Evolutionary conservation across 2,888 invertebrate species (phyloP).

Genomic region (Morpho helenor): DNA sequence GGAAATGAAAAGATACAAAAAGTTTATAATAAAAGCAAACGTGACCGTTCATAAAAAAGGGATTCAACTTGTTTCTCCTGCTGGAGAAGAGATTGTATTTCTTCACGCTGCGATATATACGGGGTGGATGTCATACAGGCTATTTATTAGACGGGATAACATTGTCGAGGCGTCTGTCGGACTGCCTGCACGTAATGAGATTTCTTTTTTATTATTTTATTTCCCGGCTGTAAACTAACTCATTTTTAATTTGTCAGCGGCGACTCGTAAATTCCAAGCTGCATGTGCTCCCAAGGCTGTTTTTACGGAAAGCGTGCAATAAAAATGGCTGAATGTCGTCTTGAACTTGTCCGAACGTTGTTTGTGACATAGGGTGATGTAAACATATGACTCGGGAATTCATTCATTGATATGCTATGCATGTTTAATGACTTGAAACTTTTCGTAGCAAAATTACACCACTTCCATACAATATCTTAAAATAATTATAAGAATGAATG

Average conservation of each 20-base stretch:
- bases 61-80: conserved; percentile 61
- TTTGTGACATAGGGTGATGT: conserved; percentile 18
- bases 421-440: background rate
- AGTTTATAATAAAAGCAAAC: conserved; percentile 51
- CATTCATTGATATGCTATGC: background rate
- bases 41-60: conserved; percentile 61
- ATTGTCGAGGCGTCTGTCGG: conserved; percentile 55
- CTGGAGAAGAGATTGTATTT: conserved; percentile 63
- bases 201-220: conserved; percentile 68
- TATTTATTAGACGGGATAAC: conserved; percentile 73
- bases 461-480: too few relatives aligned
- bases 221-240: conserved; percentile 68
- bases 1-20: conserved; percentile 46
- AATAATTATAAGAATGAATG: too few relatives aligned
- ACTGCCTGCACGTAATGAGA: conserved; percentile 59
- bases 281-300: conserved; percentile 47
- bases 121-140: conserved; percentile 62
- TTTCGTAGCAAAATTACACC: too few relatives aligned
- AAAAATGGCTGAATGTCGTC: conserved; percentile 49
- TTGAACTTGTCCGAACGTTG: conserved; percentile 40
- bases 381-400: background rate
- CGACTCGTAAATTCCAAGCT: conserved; percentile 62
- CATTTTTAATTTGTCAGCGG: conserved; percentile 73
- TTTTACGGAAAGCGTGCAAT: conserved; percentile 54
- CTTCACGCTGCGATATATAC: conserved; percentile 49